Conservation (phyloP, 2,797 vertebrate genomes). For the Scyliorhinus canicula region DNA sequence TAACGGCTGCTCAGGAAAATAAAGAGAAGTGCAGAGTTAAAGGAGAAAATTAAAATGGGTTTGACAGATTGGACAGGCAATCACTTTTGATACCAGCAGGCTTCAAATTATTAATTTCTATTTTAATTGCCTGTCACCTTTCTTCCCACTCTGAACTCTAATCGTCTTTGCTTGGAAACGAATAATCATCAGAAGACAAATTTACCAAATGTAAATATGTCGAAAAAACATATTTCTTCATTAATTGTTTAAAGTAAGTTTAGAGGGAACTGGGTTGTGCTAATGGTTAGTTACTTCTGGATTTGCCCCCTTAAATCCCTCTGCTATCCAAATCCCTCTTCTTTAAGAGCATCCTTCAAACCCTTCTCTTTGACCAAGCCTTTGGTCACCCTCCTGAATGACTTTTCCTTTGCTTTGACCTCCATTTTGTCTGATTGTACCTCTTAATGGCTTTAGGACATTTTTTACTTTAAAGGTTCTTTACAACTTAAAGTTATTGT, state of each 20-base stretch:
- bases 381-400: too few relatives aligned
- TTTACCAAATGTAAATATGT: not conserved
- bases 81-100: conserved; percentile 14
- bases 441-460: not conserved
- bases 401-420: not conserved
- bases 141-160: conserved; percentile 17
- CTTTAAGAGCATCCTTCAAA: not conserved
- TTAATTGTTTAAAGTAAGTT: not conserved
- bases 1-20: not conserved
- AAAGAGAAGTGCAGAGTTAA: not conserved
- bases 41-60: not conserved
- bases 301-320: not conserved
- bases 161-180: conserved; percentile 19
- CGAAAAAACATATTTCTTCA: not conserved
- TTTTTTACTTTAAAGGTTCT: not conserved
- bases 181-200: conserved; percentile 2
- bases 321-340: not conserved
- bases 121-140: conserved; percentile 14
- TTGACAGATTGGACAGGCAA: conserved; percentile 18
- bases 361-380: not conserved
- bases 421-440: not conserved
- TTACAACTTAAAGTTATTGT: not conserved
- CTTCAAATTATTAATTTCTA: conserved; percentile 21
- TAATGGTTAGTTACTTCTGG: not conserved
- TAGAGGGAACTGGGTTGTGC: not conserved